Percentiles rank a stretch among this genome's conserved stretches.
phyloP scores from a whole-genome alignment of 1,140 invertebrate genomes.

The Reticulitermes speratus region DNA sequence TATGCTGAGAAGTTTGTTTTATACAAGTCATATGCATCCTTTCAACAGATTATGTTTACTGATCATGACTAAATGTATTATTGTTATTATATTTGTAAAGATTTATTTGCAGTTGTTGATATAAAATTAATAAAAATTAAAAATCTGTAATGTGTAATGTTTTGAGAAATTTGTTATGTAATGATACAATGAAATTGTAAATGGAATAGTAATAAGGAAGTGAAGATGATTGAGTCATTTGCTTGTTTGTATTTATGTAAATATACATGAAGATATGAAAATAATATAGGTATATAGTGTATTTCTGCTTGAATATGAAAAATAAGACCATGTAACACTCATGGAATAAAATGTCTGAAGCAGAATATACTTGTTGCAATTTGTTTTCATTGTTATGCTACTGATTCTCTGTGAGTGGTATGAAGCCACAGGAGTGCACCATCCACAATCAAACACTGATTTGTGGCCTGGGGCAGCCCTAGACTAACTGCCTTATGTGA shows the following conservation, averaged over 20 bases:
- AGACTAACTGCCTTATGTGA: too few species aligned
- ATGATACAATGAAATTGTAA: conserved; percentile 16
- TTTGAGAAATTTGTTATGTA: background rate
- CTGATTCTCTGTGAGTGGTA: too few species aligned
- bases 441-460: too few species aligned
- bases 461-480: too few species aligned
- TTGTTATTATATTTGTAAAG: conserved; percentile 15
- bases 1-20: background rate
- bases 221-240: background rate
- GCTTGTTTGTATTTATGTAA: conserved; percentile 17
- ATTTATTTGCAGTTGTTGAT: conserved; percentile 8
- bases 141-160: conserved; percentile 6
- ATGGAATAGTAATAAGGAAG: background rate
- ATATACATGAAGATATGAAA: conserved; percentile 18
- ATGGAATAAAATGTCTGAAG: conserved; percentile 16
- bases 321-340: background rate
- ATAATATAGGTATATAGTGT: background rate
- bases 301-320: conserved; percentile 9
- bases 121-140: background rate
- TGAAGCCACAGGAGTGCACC: too few species aligned
- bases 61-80: conserved; percentile 7
- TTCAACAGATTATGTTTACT: conserved; percentile 1
- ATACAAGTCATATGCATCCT: background rate
- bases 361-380: background rate
- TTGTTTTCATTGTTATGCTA: background rate